These are phyloP conservation scores for Formica aserva DNA, from an alignment of 2,888 invertebrate species.

Conservation along the genomic window DNA sequence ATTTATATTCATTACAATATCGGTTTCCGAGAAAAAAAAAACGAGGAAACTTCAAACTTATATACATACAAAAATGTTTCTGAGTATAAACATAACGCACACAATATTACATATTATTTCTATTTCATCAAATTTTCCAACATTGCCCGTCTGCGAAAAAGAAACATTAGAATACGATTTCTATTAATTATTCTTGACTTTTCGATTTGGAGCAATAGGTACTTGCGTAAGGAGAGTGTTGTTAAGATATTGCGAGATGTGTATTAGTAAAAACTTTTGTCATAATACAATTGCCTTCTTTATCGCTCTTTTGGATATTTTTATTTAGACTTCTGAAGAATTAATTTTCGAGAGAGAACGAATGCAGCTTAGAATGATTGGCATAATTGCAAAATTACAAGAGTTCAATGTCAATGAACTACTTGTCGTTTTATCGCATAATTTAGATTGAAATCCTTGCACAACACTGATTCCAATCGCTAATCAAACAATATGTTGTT, in stretches of 20 bases:
- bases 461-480: neutral
- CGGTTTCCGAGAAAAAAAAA: neutral
- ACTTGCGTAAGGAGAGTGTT: neutral
- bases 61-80: neutral
- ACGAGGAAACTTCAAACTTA: neutral
- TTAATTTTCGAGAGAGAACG: neutral
- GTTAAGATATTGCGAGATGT: neutral
- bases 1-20: neutral
- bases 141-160: neutral
- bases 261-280: neutral
- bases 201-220: neutral
- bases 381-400: neutral
- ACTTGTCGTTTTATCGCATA: conserved; percentile 1
- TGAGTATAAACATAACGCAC: neutral
- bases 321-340: neutral
- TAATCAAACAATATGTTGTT: neutral
- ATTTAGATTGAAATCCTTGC: neutral
- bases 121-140: neutral
- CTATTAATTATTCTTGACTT: neutral
- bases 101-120: neutral
- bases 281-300: neutral
- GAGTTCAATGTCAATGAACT: conserved; percentile 15
- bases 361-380: neutral
- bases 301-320: neutral
- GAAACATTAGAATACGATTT: neutral